Percentiles rank a stretch among this genome's conserved stretches.
Evolutionary conservation across 2,888 invertebrate species (phyloP).

Genomic region (Eristalinus sepulchralis): DNA sequence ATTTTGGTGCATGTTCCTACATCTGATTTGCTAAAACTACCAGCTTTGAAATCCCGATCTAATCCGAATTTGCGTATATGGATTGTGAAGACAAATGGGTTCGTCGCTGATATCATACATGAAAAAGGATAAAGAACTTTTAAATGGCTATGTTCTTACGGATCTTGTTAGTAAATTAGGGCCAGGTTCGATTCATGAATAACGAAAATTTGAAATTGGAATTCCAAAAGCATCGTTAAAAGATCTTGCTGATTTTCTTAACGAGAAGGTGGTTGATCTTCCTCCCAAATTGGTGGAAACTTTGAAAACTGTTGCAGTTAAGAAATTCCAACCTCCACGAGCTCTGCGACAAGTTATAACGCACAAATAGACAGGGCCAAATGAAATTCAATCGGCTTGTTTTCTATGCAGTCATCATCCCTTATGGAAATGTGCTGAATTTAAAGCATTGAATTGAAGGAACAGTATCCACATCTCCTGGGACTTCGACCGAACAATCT

Average conservation of each 20-base stretch:
- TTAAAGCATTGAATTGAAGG: not conserved
- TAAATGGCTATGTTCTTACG: not conserved
- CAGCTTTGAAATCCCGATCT: not conserved
- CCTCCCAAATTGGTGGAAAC: no score
- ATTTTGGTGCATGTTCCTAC: slow-evolving; percentile 20
- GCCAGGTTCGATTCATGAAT: no score
- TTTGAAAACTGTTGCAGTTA: not conserved
- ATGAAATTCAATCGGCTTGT: no score
- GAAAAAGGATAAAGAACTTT: not conserved
- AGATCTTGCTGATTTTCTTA: slow-evolving; percentile 6
- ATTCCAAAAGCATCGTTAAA: not conserved
- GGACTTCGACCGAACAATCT: no score
- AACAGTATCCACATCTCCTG: no score
- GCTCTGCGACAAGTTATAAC: not conserved
- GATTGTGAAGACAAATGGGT: slow-evolving; percentile 13
- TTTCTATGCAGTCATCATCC: not conserved
- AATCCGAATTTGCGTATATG: slow-evolving; percentile 7
- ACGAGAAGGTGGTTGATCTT: no score
- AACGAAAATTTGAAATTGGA: no score
- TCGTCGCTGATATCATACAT: no score
- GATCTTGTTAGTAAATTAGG: no score
- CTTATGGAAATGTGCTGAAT: not conserved
- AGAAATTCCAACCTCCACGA: not conserved
- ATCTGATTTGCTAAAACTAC: slow-evolving; percentile 9
- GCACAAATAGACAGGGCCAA: not conserved